Evolutionary conservation across 2,888 invertebrate genomes (phyloP), one percentile per base, ranked within the genome.

Genomic region (Thysanoteuthis rhombus): DNA sequence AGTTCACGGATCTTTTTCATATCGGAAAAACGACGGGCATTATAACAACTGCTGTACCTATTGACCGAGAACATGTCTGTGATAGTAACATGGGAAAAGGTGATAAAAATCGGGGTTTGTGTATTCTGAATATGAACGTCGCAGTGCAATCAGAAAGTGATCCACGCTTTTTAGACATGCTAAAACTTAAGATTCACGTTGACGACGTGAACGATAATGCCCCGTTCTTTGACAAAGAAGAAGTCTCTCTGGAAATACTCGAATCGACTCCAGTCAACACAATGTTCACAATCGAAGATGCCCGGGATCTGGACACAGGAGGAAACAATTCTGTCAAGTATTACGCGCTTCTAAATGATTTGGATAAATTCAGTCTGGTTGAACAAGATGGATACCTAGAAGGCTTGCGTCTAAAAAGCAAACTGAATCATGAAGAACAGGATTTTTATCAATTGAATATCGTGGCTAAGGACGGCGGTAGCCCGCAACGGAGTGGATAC

Each of bases 391-490:
- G 94, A 42, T 95, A 94, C 42, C 95, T 95, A 16, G 93, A 94
- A 42, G 95, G 95, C 28, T 94, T 96, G n/a, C 94, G 94, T 5
- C 93, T 96, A 10, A 95, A 94, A 89, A 93, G 94, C 42, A 94
- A 93, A 1, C 93, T 96, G 36, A 96, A 96, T 94, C 94, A 96
- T 47, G 96, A 96, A 94, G 93, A 93, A 3, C 93, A 94, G 45
- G 94, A 95, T 38, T 94, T 94, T 38, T 96, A 96, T 94, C 94
- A 95, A 52, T 38, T 96, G 90, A 94, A 93, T 32, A 95, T 96
- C 16, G 94, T 95, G 58, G 96, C 96, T 10, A 95, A 95, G 93
- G 96, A 96, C 94, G 96, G 96, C 0, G 96, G 96, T 0, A 94
- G 93, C 39, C 96, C 96, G 19, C 94, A 94, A 47, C 95, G 95